A percentile compares a stretch with the other conserved stretches of the same genome.
phyloP scores from a whole-genome alignment of 1,140 invertebrate genomes.

The Xylocopa sonorina region DNA sequence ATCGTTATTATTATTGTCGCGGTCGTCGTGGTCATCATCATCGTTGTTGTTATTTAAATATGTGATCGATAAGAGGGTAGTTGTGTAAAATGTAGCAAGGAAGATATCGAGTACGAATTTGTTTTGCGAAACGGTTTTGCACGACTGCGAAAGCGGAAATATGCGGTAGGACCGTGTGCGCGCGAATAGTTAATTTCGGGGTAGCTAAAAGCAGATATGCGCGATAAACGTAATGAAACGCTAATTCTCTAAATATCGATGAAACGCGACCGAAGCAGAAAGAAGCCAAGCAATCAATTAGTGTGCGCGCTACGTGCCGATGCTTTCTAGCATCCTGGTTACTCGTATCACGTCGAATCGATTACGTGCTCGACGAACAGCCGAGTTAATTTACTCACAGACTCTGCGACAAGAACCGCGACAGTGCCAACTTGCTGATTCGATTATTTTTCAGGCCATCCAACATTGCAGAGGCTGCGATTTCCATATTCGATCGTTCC shows the following conservation, averaged over 20 bases:
- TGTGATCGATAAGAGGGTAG: too few species aligned
- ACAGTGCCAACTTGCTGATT: constrained; percentile 87
- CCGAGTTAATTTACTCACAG: constrained; percentile 84
- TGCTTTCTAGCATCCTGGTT: constrained; percentile 43
- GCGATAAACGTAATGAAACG: not conserved
- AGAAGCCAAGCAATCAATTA: constrained; percentile 53
- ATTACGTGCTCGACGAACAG: constrained; percentile 56
- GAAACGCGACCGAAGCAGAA: constrained; percentile 35
- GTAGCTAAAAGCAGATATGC: not conserved
- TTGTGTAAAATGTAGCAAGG: too few species aligned
- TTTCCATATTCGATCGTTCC: constrained; percentile 74
- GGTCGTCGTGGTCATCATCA: too few species aligned
- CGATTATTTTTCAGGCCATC: constrained; percentile 88
- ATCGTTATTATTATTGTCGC: too few species aligned
- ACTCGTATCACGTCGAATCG: constrained; percentile 48
- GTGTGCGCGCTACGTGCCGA: constrained; percentile 47
- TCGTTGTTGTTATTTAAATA: too few species aligned
- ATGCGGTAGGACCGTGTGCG: not conserved
- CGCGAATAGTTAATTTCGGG: not conserved
- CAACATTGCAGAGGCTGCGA: constrained; percentile 85
- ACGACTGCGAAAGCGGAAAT: not conserved
- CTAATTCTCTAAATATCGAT: constrained; percentile 14
- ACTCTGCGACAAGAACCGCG: constrained; percentile 87
- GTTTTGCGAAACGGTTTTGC: not conserved
- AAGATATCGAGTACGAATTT: too few species aligned